Conservation (phyloP, 2,113 vertebrate genomes). For the Phoxinus phoxinus region DNA sequence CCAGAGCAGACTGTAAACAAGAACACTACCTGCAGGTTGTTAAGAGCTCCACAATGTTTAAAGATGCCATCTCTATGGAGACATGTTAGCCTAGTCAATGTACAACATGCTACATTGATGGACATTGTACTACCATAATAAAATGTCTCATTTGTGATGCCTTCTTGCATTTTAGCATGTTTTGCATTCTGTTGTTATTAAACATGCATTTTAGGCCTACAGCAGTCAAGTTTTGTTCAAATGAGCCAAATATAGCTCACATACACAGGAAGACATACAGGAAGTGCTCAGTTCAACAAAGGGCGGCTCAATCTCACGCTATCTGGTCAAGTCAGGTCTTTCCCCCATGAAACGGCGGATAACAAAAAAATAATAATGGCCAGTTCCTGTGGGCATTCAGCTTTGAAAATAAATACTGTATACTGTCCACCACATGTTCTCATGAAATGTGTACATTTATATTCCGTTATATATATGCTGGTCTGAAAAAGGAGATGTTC, state of each 20-base stretch:
- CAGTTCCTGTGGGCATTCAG: not conserved
- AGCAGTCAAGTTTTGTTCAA: not conserved
- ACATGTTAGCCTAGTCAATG: not conserved
- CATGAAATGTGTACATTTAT: not conserved
- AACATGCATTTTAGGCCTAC: not conserved
- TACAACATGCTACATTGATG: not conserved
- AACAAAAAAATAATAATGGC: not conserved
- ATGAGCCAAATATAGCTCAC: not conserved
- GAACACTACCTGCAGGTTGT: conserved; percentile 28
- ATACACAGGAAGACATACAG: not conserved
- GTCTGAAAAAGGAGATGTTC: not conserved
- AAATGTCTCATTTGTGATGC: not conserved
- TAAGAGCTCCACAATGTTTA: conserved; percentile 36
- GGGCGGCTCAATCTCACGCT: not conserved
- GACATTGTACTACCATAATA: not conserved
- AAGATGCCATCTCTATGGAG: not conserved
- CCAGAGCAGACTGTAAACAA: conserved; percentile 24
- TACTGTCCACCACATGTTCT: not conserved
- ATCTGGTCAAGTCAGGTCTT: not conserved
- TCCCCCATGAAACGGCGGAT: not conserved
- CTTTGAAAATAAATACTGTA: conserved; percentile 19
- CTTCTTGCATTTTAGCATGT: not conserved
- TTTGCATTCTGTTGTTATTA: not conserved
- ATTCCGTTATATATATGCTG: not conserved
- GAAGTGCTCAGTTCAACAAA: not conserved